Conservation (phyloP, 2,113 vertebrate genomes). For the Chaenocephalus aceratus region DNA sequence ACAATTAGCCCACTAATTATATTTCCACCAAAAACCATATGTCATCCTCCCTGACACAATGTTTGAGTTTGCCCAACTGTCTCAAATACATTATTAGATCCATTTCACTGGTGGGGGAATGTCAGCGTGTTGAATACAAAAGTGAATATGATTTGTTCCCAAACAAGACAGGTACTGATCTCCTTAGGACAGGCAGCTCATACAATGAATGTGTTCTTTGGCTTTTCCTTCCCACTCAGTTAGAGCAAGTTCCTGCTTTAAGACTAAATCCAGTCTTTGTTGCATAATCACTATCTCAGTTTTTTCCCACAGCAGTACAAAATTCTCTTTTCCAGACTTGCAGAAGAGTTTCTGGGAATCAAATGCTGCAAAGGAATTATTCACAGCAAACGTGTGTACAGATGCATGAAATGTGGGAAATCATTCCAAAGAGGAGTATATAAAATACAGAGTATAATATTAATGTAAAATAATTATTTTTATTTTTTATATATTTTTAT, state of each 20-base stretch:
- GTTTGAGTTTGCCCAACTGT: no score
- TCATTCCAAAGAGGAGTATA: background rate
- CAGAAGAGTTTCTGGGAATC: background rate
- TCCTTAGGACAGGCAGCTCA: background rate
- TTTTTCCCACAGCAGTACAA: background rate
- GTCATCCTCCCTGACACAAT: no score
- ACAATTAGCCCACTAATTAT: no score
- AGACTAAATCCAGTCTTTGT: background rate
- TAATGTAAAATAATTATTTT: background rate
- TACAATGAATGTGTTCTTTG: background rate
- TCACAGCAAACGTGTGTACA: background rate
- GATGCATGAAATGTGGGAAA: background rate
- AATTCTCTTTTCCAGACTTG: background rate
- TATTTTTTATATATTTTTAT: no score
- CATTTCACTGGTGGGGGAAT: no score
- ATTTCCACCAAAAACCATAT: no score
- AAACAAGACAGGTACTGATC: background rate
- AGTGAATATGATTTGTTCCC: background rate
- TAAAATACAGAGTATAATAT: no score
- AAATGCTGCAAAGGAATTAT: background rate
- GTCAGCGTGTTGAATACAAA: no score
- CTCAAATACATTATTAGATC: no score
- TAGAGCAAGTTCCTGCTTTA: background rate
- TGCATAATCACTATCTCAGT: background rate
- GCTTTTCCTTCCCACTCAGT: background rate